Evolutionary conservation across 2,888 invertebrate genomes (phyloP).

Genomic region (Electrophaes corylata): DNA sequence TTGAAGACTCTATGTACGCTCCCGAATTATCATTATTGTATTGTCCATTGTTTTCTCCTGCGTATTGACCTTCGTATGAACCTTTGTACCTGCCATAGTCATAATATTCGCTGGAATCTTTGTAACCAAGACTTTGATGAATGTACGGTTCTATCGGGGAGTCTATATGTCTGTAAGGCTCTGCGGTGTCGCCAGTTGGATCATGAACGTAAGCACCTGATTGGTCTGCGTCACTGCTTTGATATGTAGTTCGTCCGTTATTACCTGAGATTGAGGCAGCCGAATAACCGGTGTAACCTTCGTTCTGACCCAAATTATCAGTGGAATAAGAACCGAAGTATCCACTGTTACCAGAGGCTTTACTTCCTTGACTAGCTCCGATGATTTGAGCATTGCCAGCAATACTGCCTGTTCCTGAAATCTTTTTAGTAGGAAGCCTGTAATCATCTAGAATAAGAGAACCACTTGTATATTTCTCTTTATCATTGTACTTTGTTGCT

Average conservation of each 20-base stretch:
- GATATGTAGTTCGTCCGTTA: slow-evolving; percentile 46
- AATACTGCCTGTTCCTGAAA: slow-evolving; percentile 39
- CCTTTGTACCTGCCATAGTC: slow-evolving; percentile 53
- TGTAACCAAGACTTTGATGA: slow-evolving; percentile 62
- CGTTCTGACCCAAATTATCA: slow-evolving; percentile 16
- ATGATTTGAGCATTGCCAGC: slow-evolving; percentile 38
- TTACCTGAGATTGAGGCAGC: slow-evolving; percentile 34
- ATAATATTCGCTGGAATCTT: slow-evolving; percentile 57
- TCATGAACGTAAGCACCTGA: slow-evolving; percentile 79
- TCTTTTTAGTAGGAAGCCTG: slow-evolving; percentile 61
- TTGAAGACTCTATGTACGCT: slow-evolving; percentile 46
- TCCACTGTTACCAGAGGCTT: slow-evolving; percentile 32
- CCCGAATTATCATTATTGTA: slow-evolving; percentile 63
- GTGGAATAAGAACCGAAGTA: slow-evolving; percentile 21
- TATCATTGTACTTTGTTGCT: slow-evolving; percentile 59
- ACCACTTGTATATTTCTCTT: slow-evolving; percentile 68
- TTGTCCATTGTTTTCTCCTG: slow-evolving; percentile 49
- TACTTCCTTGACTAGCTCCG: slow-evolving; percentile 32
- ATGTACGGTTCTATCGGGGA: slow-evolving; percentile 67
- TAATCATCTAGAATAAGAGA: slow-evolving; percentile 76
- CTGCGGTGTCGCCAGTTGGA: slow-evolving; percentile 73
- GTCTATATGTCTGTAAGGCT: slow-evolving; percentile 71
- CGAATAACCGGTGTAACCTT: slow-evolving; percentile 37
- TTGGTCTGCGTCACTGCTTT: slow-evolving; percentile 57
- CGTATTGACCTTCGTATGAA: slow-evolving; percentile 41